Evolutionary conservation across 1,140 invertebrate genomes (phyloP), one percentile per base, ranked within the genome.

Genomic region (Thereuonema tuberculata): DNA sequence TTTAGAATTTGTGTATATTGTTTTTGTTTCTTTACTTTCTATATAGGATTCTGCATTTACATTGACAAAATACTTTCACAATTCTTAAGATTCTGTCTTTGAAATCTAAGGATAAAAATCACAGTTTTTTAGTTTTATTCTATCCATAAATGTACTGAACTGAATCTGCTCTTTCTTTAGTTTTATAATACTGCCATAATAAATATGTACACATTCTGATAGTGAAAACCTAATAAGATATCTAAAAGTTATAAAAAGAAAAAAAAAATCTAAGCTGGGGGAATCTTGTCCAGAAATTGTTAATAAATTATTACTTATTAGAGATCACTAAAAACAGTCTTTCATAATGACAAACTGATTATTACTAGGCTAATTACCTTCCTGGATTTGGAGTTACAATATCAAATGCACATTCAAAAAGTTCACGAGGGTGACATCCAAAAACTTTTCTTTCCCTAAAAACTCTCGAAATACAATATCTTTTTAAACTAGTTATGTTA

Each of bases 371-470:
- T 58, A 62, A 46, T 66, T 70, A 82, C 82, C 80, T 61, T 76
- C 28, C 27, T 15, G 52, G 73, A 50, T 73, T 81, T 1, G 87
- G 81, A 21, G 84, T 85, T 14, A 96, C 84, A 62, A 96, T 91
- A 71, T 98, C 93, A 75, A 96, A 96, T 1, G 88, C 87, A 75
- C 89, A 93, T 73, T 95, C 91, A 60, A 85, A 85, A 3, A 89
- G 77, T 75, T 95, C 90, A 63, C 83, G 81, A 0, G 93, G 93
- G 76, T 94, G 89, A 66, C 88, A 85, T 9, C 88, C 87, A 65
- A 81, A 81, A 1, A 87, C 82, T 66, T 85, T 85, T 65, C 83
- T 84, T 72, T 93, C 88, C 61, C 89, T 78, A 68, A 84, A 96
- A 1, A 96, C 90, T 62, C 84, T 80, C 65, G 89, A 89, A 20